Conservation (phyloP, 1,140 invertebrate species). For the Drosophila suzukii region DNA sequence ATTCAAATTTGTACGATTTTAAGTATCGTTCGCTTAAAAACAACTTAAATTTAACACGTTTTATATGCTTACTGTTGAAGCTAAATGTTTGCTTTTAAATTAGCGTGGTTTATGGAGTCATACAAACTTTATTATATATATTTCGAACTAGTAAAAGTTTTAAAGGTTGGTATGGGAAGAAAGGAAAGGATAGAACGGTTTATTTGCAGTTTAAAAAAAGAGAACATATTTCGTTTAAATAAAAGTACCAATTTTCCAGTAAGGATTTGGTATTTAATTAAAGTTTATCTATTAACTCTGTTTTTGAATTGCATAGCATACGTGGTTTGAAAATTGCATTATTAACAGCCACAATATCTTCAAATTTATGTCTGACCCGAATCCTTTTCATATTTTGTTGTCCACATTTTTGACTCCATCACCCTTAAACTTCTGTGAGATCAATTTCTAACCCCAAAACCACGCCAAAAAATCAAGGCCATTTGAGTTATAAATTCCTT, state of each 20-base stretch:
- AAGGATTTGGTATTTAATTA: too few species aligned
- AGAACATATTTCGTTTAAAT: too few species aligned
- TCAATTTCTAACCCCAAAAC: not conserved
- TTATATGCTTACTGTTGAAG: not conserved
- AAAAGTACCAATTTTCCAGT: too few species aligned
- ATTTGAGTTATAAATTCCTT: conserved; percentile 20
- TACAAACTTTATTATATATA: not conserved
- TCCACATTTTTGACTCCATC: not conserved
- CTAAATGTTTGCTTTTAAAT: conserved; percentile 10
- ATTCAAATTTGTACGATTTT: conserved; percentile 41
- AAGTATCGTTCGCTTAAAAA: conserved; percentile 22
- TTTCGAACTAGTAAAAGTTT: conserved; percentile 1
- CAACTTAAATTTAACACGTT: conserved; percentile 8
- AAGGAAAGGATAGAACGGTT: too few species aligned
- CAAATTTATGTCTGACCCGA: not conserved
- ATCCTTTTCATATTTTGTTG: not conserved
- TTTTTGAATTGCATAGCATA: too few species aligned
- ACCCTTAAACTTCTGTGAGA: conserved; percentile 21
- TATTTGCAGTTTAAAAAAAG: too few species aligned
- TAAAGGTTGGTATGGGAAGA: not conserved
- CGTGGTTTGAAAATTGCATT: conserved; percentile 7
- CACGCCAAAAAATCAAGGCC: conserved; percentile 24
- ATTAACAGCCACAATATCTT: not conserved
- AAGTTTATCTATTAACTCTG: too few species aligned
- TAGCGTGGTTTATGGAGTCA: conserved; percentile 13